These are phyloP conservation scores for Tethea ocularis DNA, from an alignment of 2,888 invertebrate species.

Conservation along the genomic window DNA sequence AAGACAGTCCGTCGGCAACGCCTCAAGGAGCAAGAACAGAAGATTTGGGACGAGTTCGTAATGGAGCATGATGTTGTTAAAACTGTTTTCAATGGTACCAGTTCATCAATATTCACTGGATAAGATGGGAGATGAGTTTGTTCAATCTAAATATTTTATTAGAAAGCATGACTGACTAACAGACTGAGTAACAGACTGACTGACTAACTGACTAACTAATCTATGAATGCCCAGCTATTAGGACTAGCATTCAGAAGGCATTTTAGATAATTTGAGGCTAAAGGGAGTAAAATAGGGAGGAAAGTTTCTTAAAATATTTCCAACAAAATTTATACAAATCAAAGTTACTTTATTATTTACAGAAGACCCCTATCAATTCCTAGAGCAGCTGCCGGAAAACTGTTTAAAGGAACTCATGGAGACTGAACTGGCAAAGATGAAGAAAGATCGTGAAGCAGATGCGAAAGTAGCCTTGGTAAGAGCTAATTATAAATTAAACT, in stretches of 20 bases:
- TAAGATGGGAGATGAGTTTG: too few species aligned
- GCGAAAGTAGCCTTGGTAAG: slow-evolving; percentile 23
- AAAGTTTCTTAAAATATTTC: too few species aligned
- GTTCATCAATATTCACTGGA: not conserved
- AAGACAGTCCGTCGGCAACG: slow-evolving; percentile 63
- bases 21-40: slow-evolving; percentile 65
- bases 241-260: too few species aligned
- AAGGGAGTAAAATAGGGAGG: too few species aligned
- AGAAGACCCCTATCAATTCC: slow-evolving; percentile 75
- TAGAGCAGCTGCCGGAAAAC: slow-evolving; percentile 63
- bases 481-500: too few species aligned
- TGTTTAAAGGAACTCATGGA: slow-evolving; percentile 63
- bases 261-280: too few species aligned
- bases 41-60: slow-evolving; percentile 74
- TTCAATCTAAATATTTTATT: too few species aligned
- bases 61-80: slow-evolving; percentile 66
- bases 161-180: too few species aligned
- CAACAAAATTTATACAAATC: too few species aligned
- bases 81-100: slow-evolving; percentile 52
- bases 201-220: too few species aligned
- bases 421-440: slow-evolving; percentile 49
- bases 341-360: slow-evolving; percentile 8
- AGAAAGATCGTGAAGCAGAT: slow-evolving; percentile 32
- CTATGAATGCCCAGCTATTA: too few species aligned
- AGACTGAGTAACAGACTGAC: too few species aligned